Evolutionary conservation across 2,797 vertebrate genomes (phyloP).

Genomic region (Lycodopsis pacificus): DNA sequence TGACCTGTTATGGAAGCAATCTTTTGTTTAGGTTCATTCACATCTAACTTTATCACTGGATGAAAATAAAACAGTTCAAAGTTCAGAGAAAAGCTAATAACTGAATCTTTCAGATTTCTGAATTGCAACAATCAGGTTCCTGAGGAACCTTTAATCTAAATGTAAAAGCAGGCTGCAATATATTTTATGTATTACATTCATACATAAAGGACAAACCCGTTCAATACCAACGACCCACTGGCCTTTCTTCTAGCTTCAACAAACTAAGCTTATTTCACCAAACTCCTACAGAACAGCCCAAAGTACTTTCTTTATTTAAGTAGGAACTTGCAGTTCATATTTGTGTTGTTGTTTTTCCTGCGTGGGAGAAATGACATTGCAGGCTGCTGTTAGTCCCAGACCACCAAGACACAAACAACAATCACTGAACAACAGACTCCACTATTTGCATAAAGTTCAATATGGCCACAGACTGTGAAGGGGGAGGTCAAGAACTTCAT

Average conservation of each 20-base stretch:
- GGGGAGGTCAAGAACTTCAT: conserved; percentile 21
- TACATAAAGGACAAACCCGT: not conserved
- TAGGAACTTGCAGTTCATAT: not conserved
- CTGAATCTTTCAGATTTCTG: not conserved
- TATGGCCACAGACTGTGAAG: conserved; percentile 4
- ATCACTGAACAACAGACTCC: conserved; percentile 11
- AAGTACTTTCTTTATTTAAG: not conserved
- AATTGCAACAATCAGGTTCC: not conserved
- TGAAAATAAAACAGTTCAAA: not conserved
- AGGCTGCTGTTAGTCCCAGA: not conserved
- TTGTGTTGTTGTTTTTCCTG: not conserved
- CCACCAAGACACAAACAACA: conserved; percentile 9
- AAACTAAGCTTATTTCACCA: not conserved
- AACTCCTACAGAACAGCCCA: not conserved
- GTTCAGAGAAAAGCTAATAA: too few species aligned
- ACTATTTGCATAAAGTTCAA: conserved; percentile 21
- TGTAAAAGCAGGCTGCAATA: not conserved
- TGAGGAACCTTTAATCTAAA: not conserved
- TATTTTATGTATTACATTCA: not conserved
- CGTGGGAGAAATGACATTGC: not conserved
- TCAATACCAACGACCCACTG: not conserved
- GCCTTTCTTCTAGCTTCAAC: not conserved
- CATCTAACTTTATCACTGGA: not conserved
- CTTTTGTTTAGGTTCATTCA: too few species aligned
- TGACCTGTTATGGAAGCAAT: not conserved